Evolutionary conservation across 2,888 invertebrate genomes (phyloP).

Genomic region (Patella depressa): DNA sequence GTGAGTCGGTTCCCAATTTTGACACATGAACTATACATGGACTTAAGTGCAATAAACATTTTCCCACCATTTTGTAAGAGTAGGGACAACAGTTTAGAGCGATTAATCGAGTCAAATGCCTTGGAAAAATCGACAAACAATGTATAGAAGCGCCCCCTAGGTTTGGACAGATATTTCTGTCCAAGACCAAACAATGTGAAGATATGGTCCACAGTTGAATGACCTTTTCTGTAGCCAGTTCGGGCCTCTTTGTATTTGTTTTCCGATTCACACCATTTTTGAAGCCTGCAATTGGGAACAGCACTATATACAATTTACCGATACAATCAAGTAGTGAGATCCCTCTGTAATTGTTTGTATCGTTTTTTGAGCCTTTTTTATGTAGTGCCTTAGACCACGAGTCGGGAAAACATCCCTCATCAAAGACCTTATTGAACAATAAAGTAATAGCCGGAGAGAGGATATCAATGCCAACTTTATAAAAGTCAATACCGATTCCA

Average conservation of each 20-base stretch:
- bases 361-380: too few relatives aligned
- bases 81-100: background rate
- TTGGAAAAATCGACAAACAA: background rate
- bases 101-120: background rate
- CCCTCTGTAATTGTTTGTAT: too few relatives aligned
- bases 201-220: too few relatives aligned
- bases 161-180: background rate
- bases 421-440: background rate
- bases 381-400: background rate
- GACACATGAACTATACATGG: background rate
- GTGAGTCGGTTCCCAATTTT: too few relatives aligned
- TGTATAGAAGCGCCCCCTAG: background rate
- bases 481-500: background rate
- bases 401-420: background rate
- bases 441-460: background rate
- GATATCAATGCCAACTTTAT: background rate
- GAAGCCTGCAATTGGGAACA: too few relatives aligned
- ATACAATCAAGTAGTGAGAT: too few relatives aligned
- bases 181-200: background rate
- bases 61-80: background rate
- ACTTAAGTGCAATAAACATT: background rate
- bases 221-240: too few relatives aligned
- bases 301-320: too few relatives aligned
- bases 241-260: too few relatives aligned
- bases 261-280: too few relatives aligned